Conservation (phyloP, 1,140 invertebrate species). For the Anadara kagoshimensis region DNA sequence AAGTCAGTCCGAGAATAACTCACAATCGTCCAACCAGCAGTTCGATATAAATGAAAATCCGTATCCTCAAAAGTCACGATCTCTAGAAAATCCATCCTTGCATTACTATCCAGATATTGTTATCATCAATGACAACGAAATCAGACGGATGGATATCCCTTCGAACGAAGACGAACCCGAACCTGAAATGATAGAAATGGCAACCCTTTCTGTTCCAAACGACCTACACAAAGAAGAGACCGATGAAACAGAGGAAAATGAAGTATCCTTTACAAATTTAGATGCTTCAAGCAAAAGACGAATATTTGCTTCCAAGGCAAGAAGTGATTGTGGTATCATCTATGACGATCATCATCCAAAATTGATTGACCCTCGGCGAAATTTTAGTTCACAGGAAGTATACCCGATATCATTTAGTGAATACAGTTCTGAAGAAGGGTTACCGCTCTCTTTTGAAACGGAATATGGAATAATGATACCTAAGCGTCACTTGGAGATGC, state of each 20-base stretch:
- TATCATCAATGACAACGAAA: constrained; percentile 5
- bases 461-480: too few relatives aligned
- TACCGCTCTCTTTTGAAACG: too few relatives aligned
- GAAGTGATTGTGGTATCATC: neutral
- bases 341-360: too few relatives aligned
- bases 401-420: too few relatives aligned
- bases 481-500: too few relatives aligned
- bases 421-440: too few relatives aligned
- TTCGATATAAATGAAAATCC: too few relatives aligned
- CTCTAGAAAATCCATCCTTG: neutral
- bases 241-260: neutral
- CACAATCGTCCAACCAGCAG: too few relatives aligned
- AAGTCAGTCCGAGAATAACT: neutral
- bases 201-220: neutral
- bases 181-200: neutral
- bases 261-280: constrained; percentile 2
- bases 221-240: too few relatives aligned
- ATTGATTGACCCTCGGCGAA: too few relatives aligned
- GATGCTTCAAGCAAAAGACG: constrained; percentile 9
- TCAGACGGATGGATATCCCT: neutral
- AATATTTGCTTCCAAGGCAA: constrained; percentile 9
- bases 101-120: constrained; percentile 23
- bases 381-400: too few relatives aligned
- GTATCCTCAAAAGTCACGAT: neutral
- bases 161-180: neutral